Evolutionary conservation across 2,797 vertebrate genomes (phyloP).

Genomic region (Tympanoctomys barrerae): DNA sequence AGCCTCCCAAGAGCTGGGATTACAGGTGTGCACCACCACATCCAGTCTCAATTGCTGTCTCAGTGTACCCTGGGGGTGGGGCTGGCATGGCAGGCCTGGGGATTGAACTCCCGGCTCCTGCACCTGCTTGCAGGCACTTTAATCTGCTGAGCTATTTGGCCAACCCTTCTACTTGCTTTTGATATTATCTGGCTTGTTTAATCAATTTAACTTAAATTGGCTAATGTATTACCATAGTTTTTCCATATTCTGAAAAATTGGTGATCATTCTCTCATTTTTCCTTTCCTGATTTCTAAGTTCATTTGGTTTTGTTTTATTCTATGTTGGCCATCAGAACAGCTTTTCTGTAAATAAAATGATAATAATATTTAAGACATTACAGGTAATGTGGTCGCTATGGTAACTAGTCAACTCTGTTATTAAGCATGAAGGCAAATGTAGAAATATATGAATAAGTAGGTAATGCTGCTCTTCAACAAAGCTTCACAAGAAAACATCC

Average conservation of each 20-base stretch:
- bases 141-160: no score
- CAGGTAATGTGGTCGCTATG: background rate
- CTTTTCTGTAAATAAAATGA: background rate
- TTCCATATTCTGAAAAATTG: background rate
- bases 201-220: background rate
- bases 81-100: no score
- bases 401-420: background rate
- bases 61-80: no score
- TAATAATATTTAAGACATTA: background rate
- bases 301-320: background rate
- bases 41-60: no score
- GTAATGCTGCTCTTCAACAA: background rate
- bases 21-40: no score
- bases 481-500: background rate
- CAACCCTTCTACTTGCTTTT: no score
- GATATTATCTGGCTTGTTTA: no score
- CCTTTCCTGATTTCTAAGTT: background rate
- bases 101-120: no score
- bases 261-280: background rate
- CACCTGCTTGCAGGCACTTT: no score
- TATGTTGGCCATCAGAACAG: background rate
- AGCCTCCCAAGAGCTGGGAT: no score
- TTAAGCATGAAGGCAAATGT: background rate
- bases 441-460: background rate
- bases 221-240: background rate